Conservation (phyloP, 1,140 invertebrate genomes). For the Zaprionus inermis region DNA sequence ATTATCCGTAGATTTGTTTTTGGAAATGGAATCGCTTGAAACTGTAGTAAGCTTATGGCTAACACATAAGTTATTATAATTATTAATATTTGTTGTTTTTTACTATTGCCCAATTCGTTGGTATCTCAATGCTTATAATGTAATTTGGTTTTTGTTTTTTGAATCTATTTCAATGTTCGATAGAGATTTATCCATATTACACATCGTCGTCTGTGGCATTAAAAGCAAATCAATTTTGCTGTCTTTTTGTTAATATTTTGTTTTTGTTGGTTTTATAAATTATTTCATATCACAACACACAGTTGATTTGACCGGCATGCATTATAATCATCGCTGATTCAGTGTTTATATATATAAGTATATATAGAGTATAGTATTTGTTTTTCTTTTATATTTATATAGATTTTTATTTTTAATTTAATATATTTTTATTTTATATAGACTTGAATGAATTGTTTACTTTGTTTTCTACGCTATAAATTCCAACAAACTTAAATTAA, state of each 20-base stretch:
- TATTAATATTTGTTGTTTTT: conserved; percentile 20
- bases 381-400: conserved; percentile 44
- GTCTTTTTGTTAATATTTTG: conserved; percentile 28
- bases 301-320: conserved; percentile 76
- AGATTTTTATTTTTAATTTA: conserved; percentile 32
- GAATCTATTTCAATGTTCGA: conserved; percentile 20
- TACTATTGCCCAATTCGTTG: conserved; percentile 31
- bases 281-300: conserved; percentile 83
- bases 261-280: conserved; percentile 65
- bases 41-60: conserved; percentile 35
- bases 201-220: conserved; percentile 35
- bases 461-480: conserved; percentile 71
- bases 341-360: conserved; percentile 53
- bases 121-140: conserved; percentile 46
- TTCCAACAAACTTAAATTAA: conserved; percentile 77
- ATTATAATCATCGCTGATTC: conserved; percentile 43
- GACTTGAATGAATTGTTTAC: conserved; percentile 59
- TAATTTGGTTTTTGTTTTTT: not conserved
- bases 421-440: conserved; percentile 30
- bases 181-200: conserved; percentile 29
- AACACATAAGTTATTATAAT: conserved; percentile 22
- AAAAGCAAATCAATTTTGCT: conserved; percentile 48
- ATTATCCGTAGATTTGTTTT: conserved; percentile 12
- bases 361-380: conserved; percentile 46
- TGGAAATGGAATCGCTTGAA: conserved; percentile 50